phyloP scores from a whole-genome alignment of 2,797 vertebrate genomes.

The Simalia tracyae region DNA sequence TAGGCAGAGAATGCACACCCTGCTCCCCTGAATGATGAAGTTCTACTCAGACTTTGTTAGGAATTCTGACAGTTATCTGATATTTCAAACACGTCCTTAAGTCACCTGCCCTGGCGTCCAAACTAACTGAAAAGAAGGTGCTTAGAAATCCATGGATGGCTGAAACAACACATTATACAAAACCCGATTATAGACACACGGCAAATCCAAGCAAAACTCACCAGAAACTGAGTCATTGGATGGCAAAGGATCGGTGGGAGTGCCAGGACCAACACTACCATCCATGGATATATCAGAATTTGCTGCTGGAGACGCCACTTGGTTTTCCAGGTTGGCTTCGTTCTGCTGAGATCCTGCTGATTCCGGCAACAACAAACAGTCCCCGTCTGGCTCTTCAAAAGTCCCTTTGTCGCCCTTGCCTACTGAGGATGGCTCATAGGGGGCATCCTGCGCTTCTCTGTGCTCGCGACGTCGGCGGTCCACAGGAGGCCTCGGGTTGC shows the following conservation, averaged over 20 bases:
- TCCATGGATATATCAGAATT: conserved; percentile 36
- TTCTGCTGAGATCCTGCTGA: conserved; percentile 26
- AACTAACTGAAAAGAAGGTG: background rate
- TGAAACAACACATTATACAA: background rate
- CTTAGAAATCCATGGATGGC: background rate
- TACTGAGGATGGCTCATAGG: background rate
- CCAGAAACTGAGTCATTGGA: conserved; percentile 26
- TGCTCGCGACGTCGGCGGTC: conserved; percentile 27
- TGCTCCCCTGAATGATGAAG: background rate
- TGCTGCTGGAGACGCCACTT: conserved; percentile 25
- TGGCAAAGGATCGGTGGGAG: conserved; percentile 31
- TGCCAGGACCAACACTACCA: conserved; percentile 22
- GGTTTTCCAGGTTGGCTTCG: conserved; percentile 30
- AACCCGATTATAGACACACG: background rate
- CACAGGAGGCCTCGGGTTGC: conserved; percentile 21
- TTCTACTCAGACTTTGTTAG: background rate
- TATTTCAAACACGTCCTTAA: background rate
- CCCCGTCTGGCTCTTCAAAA: conserved; percentile 32
- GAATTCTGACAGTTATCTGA: background rate
- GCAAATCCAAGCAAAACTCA: conserved; percentile 11
- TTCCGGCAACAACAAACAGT: conserved; percentile 30
- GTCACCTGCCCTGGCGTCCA: too few relatives aligned
- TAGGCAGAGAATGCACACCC: background rate
- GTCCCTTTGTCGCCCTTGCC: conserved; percentile 35
- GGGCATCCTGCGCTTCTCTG: conserved; percentile 18